Evolutionary conservation across 2,113 vertebrate genomes (phyloP).

Genomic region (Phalacrocorax aristotelis): DNA sequence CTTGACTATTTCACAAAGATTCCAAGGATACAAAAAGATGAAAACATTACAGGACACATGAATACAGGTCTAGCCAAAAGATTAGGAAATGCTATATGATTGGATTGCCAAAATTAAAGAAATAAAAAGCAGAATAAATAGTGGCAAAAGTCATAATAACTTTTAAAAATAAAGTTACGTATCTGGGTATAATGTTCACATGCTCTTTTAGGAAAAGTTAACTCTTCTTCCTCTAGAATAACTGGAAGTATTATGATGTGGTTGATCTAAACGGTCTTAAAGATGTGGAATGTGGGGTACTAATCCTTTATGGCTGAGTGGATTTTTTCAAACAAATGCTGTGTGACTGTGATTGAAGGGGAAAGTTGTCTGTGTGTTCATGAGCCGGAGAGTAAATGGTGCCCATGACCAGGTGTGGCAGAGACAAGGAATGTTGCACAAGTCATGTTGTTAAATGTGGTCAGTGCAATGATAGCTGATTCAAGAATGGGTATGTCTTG

Average conservation of each 20-base stretch:
- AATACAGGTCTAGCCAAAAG: neutral
- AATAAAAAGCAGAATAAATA: neutral
- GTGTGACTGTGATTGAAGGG: neutral
- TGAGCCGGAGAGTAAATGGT: neutral
- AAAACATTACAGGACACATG: neutral
- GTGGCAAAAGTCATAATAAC: neutral
- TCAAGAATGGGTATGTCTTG: neutral
- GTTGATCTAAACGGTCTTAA: neutral
- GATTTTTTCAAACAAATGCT: neutral
- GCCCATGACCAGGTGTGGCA: neutral
- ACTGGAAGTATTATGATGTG: neutral
- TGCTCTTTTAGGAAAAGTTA: neutral
- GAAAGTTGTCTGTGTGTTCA: neutral
- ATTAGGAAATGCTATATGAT: neutral
- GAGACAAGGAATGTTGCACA: neutral
- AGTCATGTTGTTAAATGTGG: neutral
- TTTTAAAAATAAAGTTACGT: neutral
- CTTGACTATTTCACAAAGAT: neutral
- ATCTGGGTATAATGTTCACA: neutral
- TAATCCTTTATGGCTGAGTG: neutral
- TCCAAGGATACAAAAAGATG: neutral
- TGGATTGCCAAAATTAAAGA: neutral
- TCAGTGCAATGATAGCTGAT: fast-evolving
- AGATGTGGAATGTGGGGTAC: neutral
- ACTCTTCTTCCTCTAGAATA: neutral